A percentile compares a stretch with the other conserved stretches of the same genome.
Conservation (phyloP, 2,113 vertebrate genomes). For the Archilochus colubris region DNA sequence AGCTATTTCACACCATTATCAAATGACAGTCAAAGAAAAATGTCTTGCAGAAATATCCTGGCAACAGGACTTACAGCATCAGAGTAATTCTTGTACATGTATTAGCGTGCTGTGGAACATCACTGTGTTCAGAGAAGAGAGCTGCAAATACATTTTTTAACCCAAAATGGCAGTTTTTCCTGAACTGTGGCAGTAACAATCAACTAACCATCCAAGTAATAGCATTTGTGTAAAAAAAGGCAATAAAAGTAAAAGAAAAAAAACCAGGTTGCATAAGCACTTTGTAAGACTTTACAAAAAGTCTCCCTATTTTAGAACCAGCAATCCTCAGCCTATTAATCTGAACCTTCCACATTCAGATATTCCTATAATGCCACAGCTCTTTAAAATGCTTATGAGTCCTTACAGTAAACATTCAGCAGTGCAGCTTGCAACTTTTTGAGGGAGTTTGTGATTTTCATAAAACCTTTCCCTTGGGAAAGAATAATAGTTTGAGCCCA, state of each 20-base stretch:
- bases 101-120: slow-evolving; percentile 21
- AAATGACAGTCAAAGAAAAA: slow-evolving; percentile 53
- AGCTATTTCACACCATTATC: slow-evolving; percentile 64
- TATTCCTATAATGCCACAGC: not conserved
- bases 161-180: not conserved
- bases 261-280: not conserved
- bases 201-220: not conserved
- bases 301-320: not conserved
- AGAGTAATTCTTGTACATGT: slow-evolving; percentile 37
- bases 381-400: not conserved
- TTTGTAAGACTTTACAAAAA: not conserved
- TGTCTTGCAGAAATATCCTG: slow-evolving; percentile 67
- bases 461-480: not conserved
- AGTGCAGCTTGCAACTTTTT: not conserved
- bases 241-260: not conserved
- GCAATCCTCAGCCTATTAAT: not conserved
- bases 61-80: slow-evolving; percentile 51
- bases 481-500: not conserved
- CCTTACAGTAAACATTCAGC: not conserved
- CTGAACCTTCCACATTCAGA: accelerated
- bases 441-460: not conserved
- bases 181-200: not conserved
- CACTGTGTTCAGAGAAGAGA: not conserved
- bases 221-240: not conserved
- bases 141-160: not conserved